phyloP scores from a whole-genome alignment of 92 coral and sea anemone genomes.

The Paramuricea clavata region DNA sequence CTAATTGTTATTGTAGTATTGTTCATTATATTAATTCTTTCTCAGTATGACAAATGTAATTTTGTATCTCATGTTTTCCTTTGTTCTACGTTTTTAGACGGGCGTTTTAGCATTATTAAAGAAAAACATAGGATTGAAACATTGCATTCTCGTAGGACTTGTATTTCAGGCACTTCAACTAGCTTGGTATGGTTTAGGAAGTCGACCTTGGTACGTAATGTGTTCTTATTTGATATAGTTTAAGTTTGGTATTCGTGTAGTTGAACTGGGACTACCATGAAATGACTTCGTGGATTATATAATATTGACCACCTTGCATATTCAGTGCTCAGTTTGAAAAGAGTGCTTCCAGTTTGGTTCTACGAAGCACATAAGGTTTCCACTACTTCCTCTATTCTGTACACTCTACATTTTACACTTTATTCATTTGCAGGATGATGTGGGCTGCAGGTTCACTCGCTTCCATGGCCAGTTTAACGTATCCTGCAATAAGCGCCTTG shows the following conservation, averaged over 20 bases:
- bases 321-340: no score
- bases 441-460: slow-evolving; percentile 99
- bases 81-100: slow-evolving; percentile 70
- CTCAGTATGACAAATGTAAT: no score
- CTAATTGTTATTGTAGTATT: no score
- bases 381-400: no score
- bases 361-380: no score
- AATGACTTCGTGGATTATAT: no score
- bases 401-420: no score
- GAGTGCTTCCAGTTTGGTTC: no score
- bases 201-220: slow-evolving; percentile 88
- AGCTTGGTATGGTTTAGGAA: slow-evolving; percentile 99
- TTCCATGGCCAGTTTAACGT: slow-evolving; percentile 94
- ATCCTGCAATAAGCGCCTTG: slow-evolving; percentile 95
- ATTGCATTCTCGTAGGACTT: slow-evolving; percentile 90
- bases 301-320: no score
- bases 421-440: slow-evolving; percentile 86
- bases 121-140: slow-evolving; percentile 95
- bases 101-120: slow-evolving; percentile 90
- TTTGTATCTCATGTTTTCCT: neutral
- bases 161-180: slow-evolving; percentile 95
- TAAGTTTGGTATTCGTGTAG: neutral
- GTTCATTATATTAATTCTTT: no score
- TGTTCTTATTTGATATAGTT: neutral
- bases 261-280: no score